phyloP scores from a whole-genome alignment of 2,888 invertebrate genomes.

The Aphrophora alni region DNA sequence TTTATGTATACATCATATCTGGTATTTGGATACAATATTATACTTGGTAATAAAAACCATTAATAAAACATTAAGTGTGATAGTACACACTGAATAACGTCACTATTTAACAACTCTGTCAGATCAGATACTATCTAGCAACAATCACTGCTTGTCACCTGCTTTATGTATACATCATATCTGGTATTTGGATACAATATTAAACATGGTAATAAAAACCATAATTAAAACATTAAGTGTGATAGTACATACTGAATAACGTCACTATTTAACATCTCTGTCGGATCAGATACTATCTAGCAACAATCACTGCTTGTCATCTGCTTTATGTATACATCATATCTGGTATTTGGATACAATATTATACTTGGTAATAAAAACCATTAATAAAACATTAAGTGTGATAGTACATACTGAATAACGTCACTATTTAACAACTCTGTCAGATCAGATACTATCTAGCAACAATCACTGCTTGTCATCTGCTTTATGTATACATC shows the following conservation, averaged over 20 bases:
- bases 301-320: neutral
- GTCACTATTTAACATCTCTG: too few relatives aligned
- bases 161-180: neutral
- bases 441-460: neutral
- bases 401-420: too few relatives aligned
- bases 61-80: too few relatives aligned
- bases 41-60: too few relatives aligned
- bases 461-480: neutral
- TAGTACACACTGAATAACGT: too few relatives aligned
- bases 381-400: too few relatives aligned
- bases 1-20: neutral
- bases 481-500: neutral
- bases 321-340: neutral
- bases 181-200: neutral
- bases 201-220: too few relatives aligned
- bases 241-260: too few relatives aligned
- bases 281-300: neutral
- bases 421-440: too few relatives aligned
- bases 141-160: neutral
- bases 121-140: neutral
- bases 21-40: neutral
- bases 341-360: neutral
- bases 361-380: too few relatives aligned
- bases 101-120: too few relatives aligned
- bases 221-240: too few relatives aligned